phyloP scores from a whole-genome alignment of 2,888 invertebrate species.

The Xanthostigma xanthostigma region DNA sequence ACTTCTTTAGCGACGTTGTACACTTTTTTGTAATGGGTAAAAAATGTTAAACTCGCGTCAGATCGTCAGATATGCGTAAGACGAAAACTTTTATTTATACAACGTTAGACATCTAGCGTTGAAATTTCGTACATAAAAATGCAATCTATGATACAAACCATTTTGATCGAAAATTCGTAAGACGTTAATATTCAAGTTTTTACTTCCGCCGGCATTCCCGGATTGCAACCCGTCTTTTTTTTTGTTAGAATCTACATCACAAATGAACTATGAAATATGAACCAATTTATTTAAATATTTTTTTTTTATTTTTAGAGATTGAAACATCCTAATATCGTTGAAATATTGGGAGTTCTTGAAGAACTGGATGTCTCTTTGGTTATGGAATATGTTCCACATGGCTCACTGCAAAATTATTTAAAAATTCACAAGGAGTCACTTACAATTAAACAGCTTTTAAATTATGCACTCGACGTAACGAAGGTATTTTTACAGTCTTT shows the following conservation, averaged over 20 bases:
- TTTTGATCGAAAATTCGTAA: no score
- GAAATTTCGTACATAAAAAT: no score
- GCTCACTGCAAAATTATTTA: slow-evolving; percentile 69
- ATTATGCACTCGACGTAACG: slow-evolving; percentile 71
- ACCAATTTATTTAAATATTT: slow-evolving; percentile 1
- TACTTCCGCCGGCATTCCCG: no score
- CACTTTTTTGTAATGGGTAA: no score
- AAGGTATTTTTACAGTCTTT: slow-evolving; percentile 32
- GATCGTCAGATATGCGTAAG: no score
- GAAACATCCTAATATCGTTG: slow-evolving; percentile 76
- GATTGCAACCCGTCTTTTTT: no score
- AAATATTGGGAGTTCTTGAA: slow-evolving; percentile 67
- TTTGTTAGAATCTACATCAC: background rate
- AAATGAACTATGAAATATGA: background rate
- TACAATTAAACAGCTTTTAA: slow-evolving; percentile 44
- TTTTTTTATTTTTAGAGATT: slow-evolving; percentile 40
- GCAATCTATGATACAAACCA: no score
- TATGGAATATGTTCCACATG: slow-evolving; percentile 79
- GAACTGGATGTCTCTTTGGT: slow-evolving; percentile 66
- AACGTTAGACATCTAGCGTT: no score
- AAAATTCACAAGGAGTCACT: slow-evolving; percentile 57
- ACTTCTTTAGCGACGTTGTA: no score
- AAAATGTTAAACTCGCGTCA: no score
- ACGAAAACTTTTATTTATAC: no score
- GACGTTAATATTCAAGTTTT: no score